phyloP scores from a whole-genome alignment of 2,888 invertebrate species.

The Pachycephus smyrnensis region DNA sequence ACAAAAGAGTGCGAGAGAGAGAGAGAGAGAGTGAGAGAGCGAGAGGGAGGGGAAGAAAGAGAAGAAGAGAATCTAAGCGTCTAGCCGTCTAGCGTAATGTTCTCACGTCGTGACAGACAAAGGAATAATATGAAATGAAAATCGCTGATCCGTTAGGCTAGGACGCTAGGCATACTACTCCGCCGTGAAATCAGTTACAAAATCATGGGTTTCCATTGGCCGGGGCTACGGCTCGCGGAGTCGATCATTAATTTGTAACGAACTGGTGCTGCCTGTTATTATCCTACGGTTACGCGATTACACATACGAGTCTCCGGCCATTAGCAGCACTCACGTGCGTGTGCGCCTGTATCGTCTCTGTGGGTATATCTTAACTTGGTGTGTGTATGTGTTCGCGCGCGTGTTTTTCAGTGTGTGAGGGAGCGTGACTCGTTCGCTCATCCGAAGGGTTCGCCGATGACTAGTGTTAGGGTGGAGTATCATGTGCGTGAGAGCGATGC shows the following conservation, averaged over 20 bases:
- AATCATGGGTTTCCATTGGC: slow-evolving; percentile 52
- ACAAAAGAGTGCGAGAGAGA: no score
- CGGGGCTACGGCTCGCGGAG: slow-evolving; percentile 31
- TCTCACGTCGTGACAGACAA: slow-evolving; percentile 59
- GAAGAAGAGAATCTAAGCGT: not conserved
- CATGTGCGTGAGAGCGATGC: no score
- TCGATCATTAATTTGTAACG: slow-evolving; percentile 62
- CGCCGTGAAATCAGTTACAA: slow-evolving; percentile 47
- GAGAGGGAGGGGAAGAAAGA: no score
- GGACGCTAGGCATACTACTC: slow-evolving; percentile 18
- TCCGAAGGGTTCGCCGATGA: no score
- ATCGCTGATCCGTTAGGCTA: slow-evolving; percentile 28
- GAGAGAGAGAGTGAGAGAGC: no score
- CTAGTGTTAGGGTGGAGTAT: no score
- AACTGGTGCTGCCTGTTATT: slow-evolving; percentile 57
- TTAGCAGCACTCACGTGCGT: not conserved
- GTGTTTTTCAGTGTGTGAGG: not conserved
- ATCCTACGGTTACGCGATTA: slow-evolving; percentile 42
- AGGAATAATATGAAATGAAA: slow-evolving; percentile 45
- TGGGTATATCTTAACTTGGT: no score
- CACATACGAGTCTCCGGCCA: not conserved
- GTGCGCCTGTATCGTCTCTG: slow-evolving; percentile 1
- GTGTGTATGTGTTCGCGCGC: slow-evolving; percentile 20
- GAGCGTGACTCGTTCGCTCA: no score
- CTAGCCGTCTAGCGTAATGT: slow-evolving; percentile 38